A percentile compares a stretch with the other conserved stretches of the same genome.
Conservation (phyloP, 2,888 invertebrate genomes). For the Meganola albula region DNA sequence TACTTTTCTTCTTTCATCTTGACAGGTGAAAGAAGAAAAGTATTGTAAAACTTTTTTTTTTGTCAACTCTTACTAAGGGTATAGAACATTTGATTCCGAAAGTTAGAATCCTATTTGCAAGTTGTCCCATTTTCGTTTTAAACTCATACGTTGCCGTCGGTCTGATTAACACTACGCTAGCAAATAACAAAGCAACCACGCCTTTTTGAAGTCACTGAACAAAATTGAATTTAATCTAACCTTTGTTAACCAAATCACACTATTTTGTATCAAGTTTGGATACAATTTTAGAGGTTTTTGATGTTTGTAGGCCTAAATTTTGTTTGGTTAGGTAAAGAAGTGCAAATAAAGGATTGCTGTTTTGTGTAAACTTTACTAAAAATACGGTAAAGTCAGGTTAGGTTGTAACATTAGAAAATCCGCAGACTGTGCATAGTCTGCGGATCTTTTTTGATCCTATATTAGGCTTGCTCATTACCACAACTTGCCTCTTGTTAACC, state of each 20-base stretch:
- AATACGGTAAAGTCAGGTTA: no score
- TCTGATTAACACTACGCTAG: constrained; percentile 11
- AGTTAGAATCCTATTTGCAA: no score
- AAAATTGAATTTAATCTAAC: constrained; percentile 6
- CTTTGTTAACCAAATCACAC: constrained; percentile 14
- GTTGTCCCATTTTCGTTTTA: neutral
- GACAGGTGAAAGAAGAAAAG: no score
- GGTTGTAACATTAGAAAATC: no score
- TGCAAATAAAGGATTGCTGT: neutral
- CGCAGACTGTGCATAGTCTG: no score
- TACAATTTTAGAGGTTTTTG: neutral
- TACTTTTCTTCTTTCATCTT: no score
- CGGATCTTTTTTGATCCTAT: no score
- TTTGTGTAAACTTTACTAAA: neutral
- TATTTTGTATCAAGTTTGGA: constrained; percentile 9
- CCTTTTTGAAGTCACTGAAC: constrained; percentile 22
- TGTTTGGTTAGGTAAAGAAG: neutral
- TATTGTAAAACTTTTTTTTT: no score
- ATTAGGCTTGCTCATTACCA: no score
- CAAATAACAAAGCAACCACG: constrained; percentile 14
- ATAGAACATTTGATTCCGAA: no score
- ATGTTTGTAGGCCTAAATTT: neutral
- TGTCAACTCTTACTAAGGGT: no score
- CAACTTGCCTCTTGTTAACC: no score
- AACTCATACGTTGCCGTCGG: neutral